phyloP scores from a whole-genome alignment of 2,113 vertebrate species.

The human region GRCh38 chr13:46985501-46986000 shows the following conservation, averaged over 20 bases:
- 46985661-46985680: not conserved
- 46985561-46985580: not conserved
- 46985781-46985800: not conserved
- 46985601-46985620: conserved; percentile 24
- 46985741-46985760: not conserved
- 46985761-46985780: not conserved
- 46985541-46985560: not conserved
- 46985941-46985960: not conserved
- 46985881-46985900: not conserved
- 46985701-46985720: not conserved
- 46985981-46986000: not conserved
- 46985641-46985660: not conserved
- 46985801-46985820: not conserved
- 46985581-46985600: conserved; percentile 5
- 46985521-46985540: not conserved
- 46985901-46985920: not conserved
- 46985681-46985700: not conserved
- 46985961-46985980: not conserved
- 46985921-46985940: not conserved
- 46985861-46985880: not conserved
- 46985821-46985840: not conserved
- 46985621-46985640: not conserved
- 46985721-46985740: not conserved
- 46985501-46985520: conserved; percentile 13
- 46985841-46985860: not conserved